phyloP scores from a whole-genome alignment of 2,888 invertebrate genomes.

The Drosophila nr. fundita region DNA sequence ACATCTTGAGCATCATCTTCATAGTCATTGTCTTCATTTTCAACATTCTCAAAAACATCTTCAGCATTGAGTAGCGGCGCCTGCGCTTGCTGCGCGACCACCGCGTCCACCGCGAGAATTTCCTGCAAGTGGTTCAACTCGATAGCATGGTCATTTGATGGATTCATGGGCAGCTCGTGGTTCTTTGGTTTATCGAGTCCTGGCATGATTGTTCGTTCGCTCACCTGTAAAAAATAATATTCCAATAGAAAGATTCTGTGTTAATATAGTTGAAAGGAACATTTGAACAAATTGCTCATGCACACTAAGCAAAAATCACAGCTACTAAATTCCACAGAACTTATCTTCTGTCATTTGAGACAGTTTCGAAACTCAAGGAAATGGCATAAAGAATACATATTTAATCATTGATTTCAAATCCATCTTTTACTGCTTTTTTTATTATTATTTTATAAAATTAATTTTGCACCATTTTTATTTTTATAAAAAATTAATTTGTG shows the following conservation, averaged over 20 bases:
- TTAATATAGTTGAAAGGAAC: too few species aligned
- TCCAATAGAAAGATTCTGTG: neutral
- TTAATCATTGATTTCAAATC: neutral
- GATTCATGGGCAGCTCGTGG: neutral
- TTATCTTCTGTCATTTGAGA: neutral
- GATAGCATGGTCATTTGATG: accelerated
- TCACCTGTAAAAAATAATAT: neutral
- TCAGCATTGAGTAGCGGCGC: too few species aligned
- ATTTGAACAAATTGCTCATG: neutral
- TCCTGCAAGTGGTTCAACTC: too few species aligned
- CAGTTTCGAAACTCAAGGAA: too few species aligned
- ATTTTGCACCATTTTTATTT: too few species aligned
- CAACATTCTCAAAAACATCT: too few species aligned
- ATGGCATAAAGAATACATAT: neutral
- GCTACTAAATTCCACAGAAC: neutral
- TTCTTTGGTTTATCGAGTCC: neutral
- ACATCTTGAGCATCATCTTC: too few species aligned
- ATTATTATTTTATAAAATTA: too few species aligned
- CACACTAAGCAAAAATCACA: neutral
- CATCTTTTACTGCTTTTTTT: neutral
- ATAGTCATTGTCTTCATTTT: too few species aligned
- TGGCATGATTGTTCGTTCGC: neutral
- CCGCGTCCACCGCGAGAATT: too few species aligned
- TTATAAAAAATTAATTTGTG: neutral
- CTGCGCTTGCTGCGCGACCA: too few species aligned